Evolutionary conservation across 1,140 invertebrate species (phyloP).

Genomic region (Drosophila navojoa): DNA sequence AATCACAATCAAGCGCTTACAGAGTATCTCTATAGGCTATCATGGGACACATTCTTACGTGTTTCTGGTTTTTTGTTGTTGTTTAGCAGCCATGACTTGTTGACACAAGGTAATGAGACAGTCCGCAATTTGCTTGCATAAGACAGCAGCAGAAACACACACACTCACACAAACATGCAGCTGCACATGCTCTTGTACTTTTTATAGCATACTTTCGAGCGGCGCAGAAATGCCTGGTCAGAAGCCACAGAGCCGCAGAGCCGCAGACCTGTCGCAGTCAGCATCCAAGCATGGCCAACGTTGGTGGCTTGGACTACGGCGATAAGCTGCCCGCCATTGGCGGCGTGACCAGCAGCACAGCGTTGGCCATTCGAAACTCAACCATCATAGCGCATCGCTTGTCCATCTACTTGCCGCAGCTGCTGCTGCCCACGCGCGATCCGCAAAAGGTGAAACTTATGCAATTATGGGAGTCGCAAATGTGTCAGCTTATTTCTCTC

Average conservation of each 20-base stretch:
- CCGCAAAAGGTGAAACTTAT: slow-evolving; percentile 61
- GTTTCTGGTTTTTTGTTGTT: slow-evolving; percentile 35
- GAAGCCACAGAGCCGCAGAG: not conserved
- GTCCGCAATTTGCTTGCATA: slow-evolving; percentile 76
- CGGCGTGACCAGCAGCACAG: slow-evolving; percentile 68
- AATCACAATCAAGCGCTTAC: not conserved
- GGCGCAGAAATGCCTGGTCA: slow-evolving; percentile 25
- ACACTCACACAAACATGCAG: slow-evolving; percentile 16
- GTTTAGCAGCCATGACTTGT: slow-evolving; percentile 69
- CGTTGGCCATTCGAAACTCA: slow-evolving; percentile 72
- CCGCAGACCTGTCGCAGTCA: slow-evolving; percentile 43
- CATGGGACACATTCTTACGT: not conserved
- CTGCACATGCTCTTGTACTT: slow-evolving; percentile 49
- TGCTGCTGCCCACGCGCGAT: slow-evolving; percentile 64
- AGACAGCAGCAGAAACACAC: slow-evolving; percentile 41
- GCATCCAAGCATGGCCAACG: slow-evolving; percentile 63
- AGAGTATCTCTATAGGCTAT: not conserved
- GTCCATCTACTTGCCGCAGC: slow-evolving; percentile 73
- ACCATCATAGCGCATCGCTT: slow-evolving; percentile 75
- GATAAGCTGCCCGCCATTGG: slow-evolving; percentile 47
- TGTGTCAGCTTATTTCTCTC: not conserved
- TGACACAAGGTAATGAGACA: slow-evolving; percentile 81
- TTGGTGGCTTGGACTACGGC: slow-evolving; percentile 46
- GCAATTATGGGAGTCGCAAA: not conserved
- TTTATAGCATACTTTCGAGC: slow-evolving; percentile 67